A percentile compares a stretch with the other conserved stretches of the same genome.
Evolutionary conservation across 2,888 invertebrate genomes (phyloP).

Genomic region (Megastigmus dorsalis): DNA sequence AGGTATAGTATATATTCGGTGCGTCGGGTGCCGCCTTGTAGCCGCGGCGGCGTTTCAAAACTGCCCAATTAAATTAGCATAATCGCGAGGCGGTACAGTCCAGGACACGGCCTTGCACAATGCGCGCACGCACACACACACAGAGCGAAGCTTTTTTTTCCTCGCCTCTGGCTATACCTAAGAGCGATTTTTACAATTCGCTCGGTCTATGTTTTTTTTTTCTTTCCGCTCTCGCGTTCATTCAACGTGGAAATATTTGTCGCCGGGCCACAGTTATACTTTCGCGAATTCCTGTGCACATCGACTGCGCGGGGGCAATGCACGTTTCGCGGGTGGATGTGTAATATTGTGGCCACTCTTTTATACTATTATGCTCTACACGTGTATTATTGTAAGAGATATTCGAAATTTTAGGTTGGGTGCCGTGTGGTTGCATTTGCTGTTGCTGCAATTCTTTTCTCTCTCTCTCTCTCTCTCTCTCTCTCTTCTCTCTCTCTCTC

Average conservation of each 20-base stretch:
- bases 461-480: neutral
- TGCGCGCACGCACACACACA: neutral
- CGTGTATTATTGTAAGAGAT: neutral
- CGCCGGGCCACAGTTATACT: too few relatives aligned
- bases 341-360: neutral
- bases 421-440: slow-evolving; percentile 4
- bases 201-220: neutral
- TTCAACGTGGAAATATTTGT: slow-evolving; percentile 18
- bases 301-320: neutral
- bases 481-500: neutral
- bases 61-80: slow-evolving; percentile 60
- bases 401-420: slow-evolving; percentile 23
- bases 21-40: too few relatives aligned
- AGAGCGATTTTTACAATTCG: slow-evolving; percentile 24
- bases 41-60: slow-evolving; percentile 56
- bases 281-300: neutral
- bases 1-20: too few relatives aligned
- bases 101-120: slow-evolving; percentile 56
- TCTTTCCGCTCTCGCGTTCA: neutral
- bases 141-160: slow-evolving; percentile 5
- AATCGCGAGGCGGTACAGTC: too few relatives aligned
- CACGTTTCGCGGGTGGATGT: neutral
- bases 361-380: neutral
- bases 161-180: slow-evolving; percentile 21
- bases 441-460: slow-evolving; percentile 17